phyloP scores from a whole-genome alignment of 2,113 vertebrate genomes.

The Chaenogobius annularis region DNA sequence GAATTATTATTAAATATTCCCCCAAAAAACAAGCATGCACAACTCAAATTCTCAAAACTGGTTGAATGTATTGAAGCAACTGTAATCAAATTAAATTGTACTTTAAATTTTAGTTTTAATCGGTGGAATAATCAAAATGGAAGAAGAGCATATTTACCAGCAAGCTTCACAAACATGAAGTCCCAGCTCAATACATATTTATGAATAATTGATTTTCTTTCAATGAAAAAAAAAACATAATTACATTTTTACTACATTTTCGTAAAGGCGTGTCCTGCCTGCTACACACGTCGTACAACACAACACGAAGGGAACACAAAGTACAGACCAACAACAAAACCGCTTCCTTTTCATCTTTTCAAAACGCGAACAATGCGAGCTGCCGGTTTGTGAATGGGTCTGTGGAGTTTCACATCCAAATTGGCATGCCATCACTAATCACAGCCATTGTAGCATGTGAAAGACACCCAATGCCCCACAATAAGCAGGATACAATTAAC shows the following conservation, averaged over 20 bases:
- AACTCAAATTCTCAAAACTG: no score
- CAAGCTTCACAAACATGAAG: not conserved
- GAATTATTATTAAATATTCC: no score
- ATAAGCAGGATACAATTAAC: constrained; percentile 50
- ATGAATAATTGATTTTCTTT: not conserved
- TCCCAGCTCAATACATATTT: not conserved
- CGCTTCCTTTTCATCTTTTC: constrained; percentile 9
- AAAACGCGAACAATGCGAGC: constrained; percentile 25
- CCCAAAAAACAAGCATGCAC: no score
- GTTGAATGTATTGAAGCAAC: no score
- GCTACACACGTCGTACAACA: not conserved
- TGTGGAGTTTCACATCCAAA: constrained; percentile 37
- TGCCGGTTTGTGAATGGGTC: constrained; percentile 14
- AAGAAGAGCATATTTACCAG: not conserved
- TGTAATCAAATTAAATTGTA: no score
- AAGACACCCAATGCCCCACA: constrained; percentile 44
- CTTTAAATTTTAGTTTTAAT: no score
- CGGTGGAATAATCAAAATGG: no score
- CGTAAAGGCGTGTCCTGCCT: constrained; percentile 2
- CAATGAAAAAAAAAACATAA: not conserved
- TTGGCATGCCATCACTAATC: constrained; percentile 37
- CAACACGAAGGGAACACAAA: not conserved
- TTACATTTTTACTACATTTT: not conserved
- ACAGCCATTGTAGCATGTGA: constrained; percentile 45
- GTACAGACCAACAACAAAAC: constrained; percentile 17